Base-by-base conservation (phyloP, 2,888 invertebrate genomes). In the Fissipunctia ypsillon region DNA sequence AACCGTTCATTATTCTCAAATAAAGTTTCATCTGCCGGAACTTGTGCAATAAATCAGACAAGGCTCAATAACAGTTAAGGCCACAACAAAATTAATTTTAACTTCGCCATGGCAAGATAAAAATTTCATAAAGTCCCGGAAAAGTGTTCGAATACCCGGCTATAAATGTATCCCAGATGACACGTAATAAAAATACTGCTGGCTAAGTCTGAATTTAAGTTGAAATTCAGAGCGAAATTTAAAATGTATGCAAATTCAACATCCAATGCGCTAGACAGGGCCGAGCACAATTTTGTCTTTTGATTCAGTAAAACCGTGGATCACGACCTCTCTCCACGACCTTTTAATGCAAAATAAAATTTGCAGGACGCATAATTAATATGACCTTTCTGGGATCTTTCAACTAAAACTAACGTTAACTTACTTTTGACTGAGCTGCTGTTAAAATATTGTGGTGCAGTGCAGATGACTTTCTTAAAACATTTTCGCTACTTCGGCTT, bases 241-340 rank as follows among this genome's bases (percentile, higher is more conserved):
- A 76, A 88, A 90, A 91, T 89, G 77, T 86, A 91, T 89, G 91
- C 85, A 89, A 90, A 90, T 90, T 86, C 76, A 80, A 75, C 83
- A 79, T 85, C 83, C 82, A 85, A 67, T 80, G 84, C 78, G 75
- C 79, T 78, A 67, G 75, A 70, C 69, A 70, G 57, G 71, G 57
- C 71, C 48, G 67, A 61, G 64, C 60, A 80, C 54, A 78, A 66
- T 64, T 83, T 82, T 67, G 65, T 66, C 69, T 76, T 83, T 83
- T 80, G 76, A 76, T 69, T 77, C 45, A 65, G 69, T 76, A 64
- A 69, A 76, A 76, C 60, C 45, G 74, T 57, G 48, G 52, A 74
- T 74, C 56, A 67, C 43, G 52, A 69, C 56, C 61, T 59, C 35
- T 57, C 59, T 56, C 57, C n/a, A n/a, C n/a, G n/a, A n/a, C n/a